These are phyloP conservation scores for Psittacula echo DNA, from an alignment of 2,797 vertebrate genomes.

Conservation along the genomic window DNA sequence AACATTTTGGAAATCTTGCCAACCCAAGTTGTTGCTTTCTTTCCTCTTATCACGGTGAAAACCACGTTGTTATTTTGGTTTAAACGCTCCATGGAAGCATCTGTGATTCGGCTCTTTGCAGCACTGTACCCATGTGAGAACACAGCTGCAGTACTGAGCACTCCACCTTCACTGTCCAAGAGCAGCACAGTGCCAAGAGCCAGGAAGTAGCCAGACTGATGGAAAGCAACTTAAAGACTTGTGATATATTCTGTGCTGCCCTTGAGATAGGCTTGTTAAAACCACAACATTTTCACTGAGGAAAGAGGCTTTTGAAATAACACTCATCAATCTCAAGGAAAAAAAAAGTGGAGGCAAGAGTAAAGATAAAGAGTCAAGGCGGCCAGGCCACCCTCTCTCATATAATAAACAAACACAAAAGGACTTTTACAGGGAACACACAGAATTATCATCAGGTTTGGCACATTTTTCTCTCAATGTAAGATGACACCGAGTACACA, in stretches of 20 bases:
- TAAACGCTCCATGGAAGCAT: rapidly evolving
- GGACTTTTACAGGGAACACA: not conserved
- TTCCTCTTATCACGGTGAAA: not conserved
- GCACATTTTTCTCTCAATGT: not conserved
- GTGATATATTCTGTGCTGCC: not conserved
- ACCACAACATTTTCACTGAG: not conserved
- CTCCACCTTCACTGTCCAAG: not conserved
- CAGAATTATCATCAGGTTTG: not conserved
- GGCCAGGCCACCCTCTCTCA: not conserved
- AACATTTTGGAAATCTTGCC: not conserved
- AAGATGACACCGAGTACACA: not conserved
- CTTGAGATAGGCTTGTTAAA: not conserved
- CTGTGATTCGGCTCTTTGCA: not conserved
- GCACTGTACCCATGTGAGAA: not conserved
- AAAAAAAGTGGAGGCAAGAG: not conserved
- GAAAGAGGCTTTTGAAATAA: not conserved
- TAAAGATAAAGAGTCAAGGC: not conserved
- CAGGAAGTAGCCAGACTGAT: not conserved
- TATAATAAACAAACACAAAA: not conserved
- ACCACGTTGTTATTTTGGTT: not conserved
- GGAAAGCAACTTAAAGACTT: not conserved
- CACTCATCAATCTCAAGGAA: not conserved
- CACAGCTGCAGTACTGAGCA: not conserved
- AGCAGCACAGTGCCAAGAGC: not conserved
- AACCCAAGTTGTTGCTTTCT: not conserved